Percentiles rank a stretch among this genome's conserved stretches.
Conservation (phyloP, 2,888 invertebrate genomes). For the Odontocolon sp. region DNA sequence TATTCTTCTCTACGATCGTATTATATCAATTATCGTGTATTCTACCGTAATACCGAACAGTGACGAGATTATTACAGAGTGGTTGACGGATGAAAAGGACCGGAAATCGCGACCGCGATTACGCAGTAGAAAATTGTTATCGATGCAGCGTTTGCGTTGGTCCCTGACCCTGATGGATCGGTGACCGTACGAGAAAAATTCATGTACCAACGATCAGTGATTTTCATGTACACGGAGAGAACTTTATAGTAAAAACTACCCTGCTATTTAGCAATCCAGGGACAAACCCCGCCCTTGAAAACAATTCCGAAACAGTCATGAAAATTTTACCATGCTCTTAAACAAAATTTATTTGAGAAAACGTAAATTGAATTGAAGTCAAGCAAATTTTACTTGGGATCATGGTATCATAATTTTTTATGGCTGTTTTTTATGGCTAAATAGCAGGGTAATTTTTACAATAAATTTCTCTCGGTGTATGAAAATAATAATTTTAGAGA, state of each 20-base stretch:
- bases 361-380: no score
- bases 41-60: background rate
- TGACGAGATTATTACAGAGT: background rate
- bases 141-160: background rate
- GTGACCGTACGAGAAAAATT: constrained; percentile 18
- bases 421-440: constrained; percentile 3
- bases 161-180: constrained; percentile 41
- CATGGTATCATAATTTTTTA: background rate
- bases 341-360: no score
- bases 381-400: no score
- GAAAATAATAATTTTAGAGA: constrained; percentile 64
- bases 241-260: no score
- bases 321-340: no score
- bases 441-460: no score
- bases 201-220: no score
- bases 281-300: no score
- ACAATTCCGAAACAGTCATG: no score
- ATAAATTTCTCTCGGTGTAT: constrained; percentile 10
- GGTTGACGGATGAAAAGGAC: background rate
- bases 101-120: constrained; percentile 36
- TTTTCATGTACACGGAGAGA: no score
- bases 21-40: background rate
- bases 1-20: background rate
- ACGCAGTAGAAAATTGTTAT: constrained; percentile 18
- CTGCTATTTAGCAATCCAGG: no score